Evolutionary conservation across 2,888 invertebrate species (phyloP), one percentile per base, ranked within the genome.

Genomic region (Cryptosula pallasiana): DNA sequence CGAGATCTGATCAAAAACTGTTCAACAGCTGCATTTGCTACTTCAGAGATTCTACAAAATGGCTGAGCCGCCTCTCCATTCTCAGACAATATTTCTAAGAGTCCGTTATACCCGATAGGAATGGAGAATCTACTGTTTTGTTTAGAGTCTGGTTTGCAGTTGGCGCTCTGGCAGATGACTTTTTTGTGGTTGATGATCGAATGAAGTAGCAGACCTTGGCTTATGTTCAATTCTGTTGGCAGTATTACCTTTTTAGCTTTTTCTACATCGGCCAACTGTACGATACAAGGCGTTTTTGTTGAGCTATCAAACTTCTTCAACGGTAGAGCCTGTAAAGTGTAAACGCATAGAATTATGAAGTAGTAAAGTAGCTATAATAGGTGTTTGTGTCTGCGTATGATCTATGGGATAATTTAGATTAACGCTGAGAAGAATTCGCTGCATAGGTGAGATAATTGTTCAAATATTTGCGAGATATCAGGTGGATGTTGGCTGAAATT

Each of bases 61-160:
- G 63, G 63, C n/a, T 5, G 63, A 3, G 63, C 13, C 5, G 63
- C 27, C 32, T 63, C 63, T 13, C 63, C 63, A 63, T 34, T 63
- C 32, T 63, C 63, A 29, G 63, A 63, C n/a, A 63, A 32, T 32
- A 63, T 13, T 32, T 63, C 63, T 2, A 63, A 3, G 5, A 63
- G 32, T 25, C 63, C 63, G 5, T 63, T 32, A 63, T 63, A 63
- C 13, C 13, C 13, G 3, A 32, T 13, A 5, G 63, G 63, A 25
- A 63, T 32, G 2, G 63, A 63, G 63, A 63, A 63, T 32, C 32
- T 27, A 1, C 1, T 32, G 5, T 25, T 13, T 2, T 63, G 25
- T 29, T 2, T 2, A 2, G 63, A 34, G 2, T 63, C 32, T 63
- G 5, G 9, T 45, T 45, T 5, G 9, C 5, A 45, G 20, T 45